Evolutionary conservation across 1,140 invertebrate genomes (phyloP).

Genomic region (Neuroterus valhalla): DNA sequence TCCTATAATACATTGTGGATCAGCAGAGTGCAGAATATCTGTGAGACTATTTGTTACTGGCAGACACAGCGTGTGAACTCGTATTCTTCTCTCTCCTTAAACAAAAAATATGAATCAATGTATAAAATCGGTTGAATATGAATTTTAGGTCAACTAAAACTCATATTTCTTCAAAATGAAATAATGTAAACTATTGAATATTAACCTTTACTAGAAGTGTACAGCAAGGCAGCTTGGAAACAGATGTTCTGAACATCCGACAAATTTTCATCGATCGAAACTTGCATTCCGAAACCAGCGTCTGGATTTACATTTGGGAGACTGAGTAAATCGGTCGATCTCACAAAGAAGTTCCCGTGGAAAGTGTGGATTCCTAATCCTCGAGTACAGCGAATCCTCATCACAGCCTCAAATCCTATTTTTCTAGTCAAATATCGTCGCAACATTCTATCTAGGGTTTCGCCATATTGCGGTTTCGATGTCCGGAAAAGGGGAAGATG

Average conservation of each 20-base stretch:
- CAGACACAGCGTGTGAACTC: constrained; percentile 97
- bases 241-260: constrained; percentile 91
- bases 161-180: not conserved
- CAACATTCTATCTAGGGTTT: constrained; percentile 86
- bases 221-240: constrained; percentile 98
- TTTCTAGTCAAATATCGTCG: constrained; percentile 95
- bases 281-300: constrained; percentile 98
- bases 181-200: constrained; percentile 19
- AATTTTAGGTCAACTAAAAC: constrained; percentile 31
- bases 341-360: constrained; percentile 99
- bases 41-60: constrained; percentile 89
- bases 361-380: constrained; percentile 97
- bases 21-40: constrained; percentile 93
- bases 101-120: constrained; percentile 43
- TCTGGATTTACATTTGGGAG: constrained; percentile 99
- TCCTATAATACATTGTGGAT: constrained; percentile 95
- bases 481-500: constrained; percentile 94
- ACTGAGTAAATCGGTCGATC: constrained; percentile 96
- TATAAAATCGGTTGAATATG: not conserved
- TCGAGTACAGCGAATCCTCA: constrained; percentile 96
- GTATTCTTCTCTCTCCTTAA: constrained; percentile 93
- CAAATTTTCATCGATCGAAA: constrained; percentile 94
- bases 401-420: constrained; percentile 99
- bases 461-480: constrained; percentile 81
- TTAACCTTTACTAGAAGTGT: constrained; percentile 97